Conservation (phyloP, 53 echinoderm and acorn worm genomes). For the Arbacia lixula region DNA sequence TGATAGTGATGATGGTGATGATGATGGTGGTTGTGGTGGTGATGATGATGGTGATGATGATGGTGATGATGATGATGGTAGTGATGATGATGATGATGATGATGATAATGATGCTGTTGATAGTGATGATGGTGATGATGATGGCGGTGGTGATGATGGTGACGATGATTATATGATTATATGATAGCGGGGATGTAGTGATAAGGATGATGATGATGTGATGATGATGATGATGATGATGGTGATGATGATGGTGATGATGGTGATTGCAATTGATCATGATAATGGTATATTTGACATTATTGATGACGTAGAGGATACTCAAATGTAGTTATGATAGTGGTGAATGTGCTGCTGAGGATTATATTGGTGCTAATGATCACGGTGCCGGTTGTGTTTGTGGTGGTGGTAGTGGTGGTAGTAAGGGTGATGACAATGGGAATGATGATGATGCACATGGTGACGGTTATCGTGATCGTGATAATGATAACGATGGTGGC, state of each 20-base stretch:
- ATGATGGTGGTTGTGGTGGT: neutral
- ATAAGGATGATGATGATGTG: constrained; percentile 4
- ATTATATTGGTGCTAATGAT: too few relatives aligned
- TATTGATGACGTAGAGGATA: too few relatives aligned
- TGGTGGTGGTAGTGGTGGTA: too few relatives aligned
- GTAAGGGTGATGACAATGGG: too few relatives aligned
- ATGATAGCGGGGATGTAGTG: neutral
- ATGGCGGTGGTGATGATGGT: neutral
- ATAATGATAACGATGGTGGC: too few relatives aligned
- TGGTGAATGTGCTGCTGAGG: too few relatives aligned
- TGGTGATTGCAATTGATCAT: constrained; percentile 7
- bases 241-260: constrained; percentile 5
- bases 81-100: neutral
- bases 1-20: neutral
- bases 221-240: neutral
- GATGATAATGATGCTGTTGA: too few relatives aligned
- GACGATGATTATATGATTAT: neutral
- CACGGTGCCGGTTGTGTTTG: too few relatives aligned
- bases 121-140: neutral
- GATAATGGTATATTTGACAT: neutral
- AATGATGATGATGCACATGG: too few relatives aligned
- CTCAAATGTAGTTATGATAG: too few relatives aligned
- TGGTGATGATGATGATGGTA: neutral
- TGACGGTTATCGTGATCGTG: too few relatives aligned
- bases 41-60: neutral